Conservation (phyloP, 2,113 vertebrate genomes). For the Mus musculus region DNA sequence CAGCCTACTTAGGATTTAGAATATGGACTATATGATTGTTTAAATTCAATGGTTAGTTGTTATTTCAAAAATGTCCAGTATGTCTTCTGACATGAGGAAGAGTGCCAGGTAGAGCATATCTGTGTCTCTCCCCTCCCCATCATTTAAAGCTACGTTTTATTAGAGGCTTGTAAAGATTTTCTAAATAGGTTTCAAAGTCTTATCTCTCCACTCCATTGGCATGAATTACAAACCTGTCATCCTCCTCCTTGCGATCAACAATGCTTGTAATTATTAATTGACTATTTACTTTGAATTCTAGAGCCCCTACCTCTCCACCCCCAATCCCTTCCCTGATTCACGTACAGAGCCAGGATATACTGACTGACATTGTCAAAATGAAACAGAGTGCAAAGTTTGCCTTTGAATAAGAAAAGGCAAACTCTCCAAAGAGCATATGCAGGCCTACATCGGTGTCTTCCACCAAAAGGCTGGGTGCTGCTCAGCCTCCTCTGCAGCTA, state of each 20-base stretch:
- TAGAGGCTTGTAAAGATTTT: conserved; percentile 19
- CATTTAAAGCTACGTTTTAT: conserved; percentile 19
- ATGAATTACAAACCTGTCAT: background rate
- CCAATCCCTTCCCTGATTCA: background rate
- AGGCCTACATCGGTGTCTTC: background rate
- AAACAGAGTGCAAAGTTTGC: conserved; percentile 4
- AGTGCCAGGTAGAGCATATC: background rate
- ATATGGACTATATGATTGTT: conserved; percentile 19
- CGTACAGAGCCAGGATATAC: background rate
- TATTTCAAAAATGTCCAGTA: conserved; percentile 23
- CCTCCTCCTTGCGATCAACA: background rate
- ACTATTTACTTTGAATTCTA: background rate
- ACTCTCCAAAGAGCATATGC: background rate
- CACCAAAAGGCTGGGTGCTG: background rate
- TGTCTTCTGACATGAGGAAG: conserved; percentile 14
- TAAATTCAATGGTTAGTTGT: conserved; percentile 55
- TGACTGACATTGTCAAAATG: background rate
- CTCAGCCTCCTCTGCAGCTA: background rate
- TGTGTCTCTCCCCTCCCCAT: background rate
- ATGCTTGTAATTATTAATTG: conserved; percentile 9
- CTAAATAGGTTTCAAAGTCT: conserved; percentile 15
- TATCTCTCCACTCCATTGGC: background rate
- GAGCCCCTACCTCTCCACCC: background rate
- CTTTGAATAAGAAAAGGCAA: conserved; percentile 32
- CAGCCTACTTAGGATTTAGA: conserved; percentile 50